Conservation (phyloP, 2,797 vertebrate species). For the Semaprochilodus insignis region DNA sequence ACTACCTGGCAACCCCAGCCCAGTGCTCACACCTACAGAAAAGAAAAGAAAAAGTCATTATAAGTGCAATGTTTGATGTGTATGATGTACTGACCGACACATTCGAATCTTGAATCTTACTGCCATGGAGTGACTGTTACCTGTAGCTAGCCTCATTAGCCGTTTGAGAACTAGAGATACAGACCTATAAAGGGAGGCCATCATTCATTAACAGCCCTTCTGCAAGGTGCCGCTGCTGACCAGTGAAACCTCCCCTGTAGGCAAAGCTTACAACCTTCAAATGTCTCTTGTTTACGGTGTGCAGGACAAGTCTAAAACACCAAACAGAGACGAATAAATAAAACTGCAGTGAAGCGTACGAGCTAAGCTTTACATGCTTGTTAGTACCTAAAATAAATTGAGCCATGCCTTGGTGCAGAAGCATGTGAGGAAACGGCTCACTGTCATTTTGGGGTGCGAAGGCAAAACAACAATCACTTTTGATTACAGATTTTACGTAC, state of each 20-base stretch:
- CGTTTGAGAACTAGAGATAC: constrained; percentile 20
- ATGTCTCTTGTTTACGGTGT: constrained; percentile 37
- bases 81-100: no score
- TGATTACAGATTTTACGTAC: constrained; percentile 25
- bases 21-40: no score
- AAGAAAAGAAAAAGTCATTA: no score
- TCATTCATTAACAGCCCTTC: constrained; percentile 57
- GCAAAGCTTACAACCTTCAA: constrained; percentile 33
- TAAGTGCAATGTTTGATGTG: no score
- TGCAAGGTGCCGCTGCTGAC: constrained; percentile 25
- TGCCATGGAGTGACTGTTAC: neutral
- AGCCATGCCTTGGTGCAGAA: constrained; percentile 1
- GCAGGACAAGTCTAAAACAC: constrained; percentile 28
- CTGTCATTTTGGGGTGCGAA: constrained; percentile 10
- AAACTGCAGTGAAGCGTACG: constrained; percentile 5
- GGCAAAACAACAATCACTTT: constrained; percentile 17
- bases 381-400: constrained; percentile 37
- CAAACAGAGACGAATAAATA: constrained; percentile 34
- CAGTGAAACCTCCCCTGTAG: constrained; percentile 43
- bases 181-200: constrained; percentile 54
- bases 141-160: constrained; percentile 9
- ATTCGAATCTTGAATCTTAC: no score
- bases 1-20: no score
- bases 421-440: constrained; percentile 24
- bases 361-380: constrained; percentile 43